Evolutionary conservation across 2,113 vertebrate genomes (phyloP).

Genomic region (Orientallactaga bullata): DNA sequence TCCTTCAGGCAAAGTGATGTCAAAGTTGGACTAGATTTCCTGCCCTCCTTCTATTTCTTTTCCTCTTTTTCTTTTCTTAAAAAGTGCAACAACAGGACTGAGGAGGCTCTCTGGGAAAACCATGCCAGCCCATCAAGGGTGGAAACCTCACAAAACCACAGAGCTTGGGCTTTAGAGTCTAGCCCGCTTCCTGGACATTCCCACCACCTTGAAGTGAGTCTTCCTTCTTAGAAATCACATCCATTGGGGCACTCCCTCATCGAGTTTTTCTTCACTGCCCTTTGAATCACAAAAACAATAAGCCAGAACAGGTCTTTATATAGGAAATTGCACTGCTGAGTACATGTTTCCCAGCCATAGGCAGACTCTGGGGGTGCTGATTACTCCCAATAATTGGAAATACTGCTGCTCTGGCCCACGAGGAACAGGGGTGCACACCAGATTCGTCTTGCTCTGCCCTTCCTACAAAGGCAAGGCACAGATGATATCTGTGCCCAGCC

Average conservation of each 20-base stretch:
- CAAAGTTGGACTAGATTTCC: background rate
- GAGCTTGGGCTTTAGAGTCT: background rate
- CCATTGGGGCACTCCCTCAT: background rate
- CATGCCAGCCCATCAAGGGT: background rate
- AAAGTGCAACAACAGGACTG: background rate
- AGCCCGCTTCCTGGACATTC: background rate
- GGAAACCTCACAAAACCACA: background rate
- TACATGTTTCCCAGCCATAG: conserved; percentile 12
- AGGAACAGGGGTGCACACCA: background rate
- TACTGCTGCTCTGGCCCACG: background rate
- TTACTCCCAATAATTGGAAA: background rate
- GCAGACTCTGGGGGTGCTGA: background rate
- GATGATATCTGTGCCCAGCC: background rate
- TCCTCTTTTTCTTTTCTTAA: conserved; percentile 26
- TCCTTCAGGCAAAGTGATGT: conserved; percentile 63
- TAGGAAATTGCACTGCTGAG: conserved; percentile 29
- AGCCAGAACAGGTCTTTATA: conserved; percentile 2
- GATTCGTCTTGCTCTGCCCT: background rate
- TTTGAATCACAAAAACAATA: conserved; percentile 46
- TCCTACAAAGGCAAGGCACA: background rate
- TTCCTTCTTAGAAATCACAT: background rate
- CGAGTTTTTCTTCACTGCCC: conserved; percentile 1
- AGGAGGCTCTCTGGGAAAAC: background rate
- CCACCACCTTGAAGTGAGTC: background rate
- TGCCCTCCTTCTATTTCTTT: background rate